Base-by-base conservation (phyloP, 2,888 invertebrate species). In the Unio pictorum region DNA sequence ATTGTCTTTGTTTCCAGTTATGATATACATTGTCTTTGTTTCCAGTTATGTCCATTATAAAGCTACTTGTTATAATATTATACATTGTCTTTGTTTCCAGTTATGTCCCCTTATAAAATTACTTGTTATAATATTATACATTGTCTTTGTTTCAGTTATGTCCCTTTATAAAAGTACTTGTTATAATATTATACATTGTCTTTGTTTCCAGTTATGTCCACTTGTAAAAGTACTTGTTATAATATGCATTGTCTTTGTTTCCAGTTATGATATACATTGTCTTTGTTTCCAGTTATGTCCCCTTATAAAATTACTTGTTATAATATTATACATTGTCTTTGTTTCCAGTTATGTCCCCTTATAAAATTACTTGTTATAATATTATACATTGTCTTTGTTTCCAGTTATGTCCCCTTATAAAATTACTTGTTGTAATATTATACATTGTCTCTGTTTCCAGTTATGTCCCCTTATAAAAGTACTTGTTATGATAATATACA, bases 11-110 rank as follows among this genome's bases (percentile, higher is more conserved):
- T 23, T 23, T 23, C 23, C 23, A 23, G 23, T 23, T 23, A 23
- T 23, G 23, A 23, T 45, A 15, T 11, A 45, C 45, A 45, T 45
- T 45, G 15, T 63, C 15, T 3, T 20, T 63, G 8, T 56, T 79
- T 74, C 6, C 80, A 88, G 89, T 11, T 15, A 4, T 45, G 15
- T 45, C 15, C 45, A 11, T 45, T 45, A 1, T 15, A 45, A 45
- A 45, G 15, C 45, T 15, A 45, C 45, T 45, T 45, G 45, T 15
- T 15, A 45, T 45, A 45, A 45, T 45, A 15, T 15, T 45, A 15
- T 11, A 45, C 45, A 45, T 45, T 45, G 15, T 63, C 15, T 3
- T 20, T 63, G 8, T 56, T 79, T 74, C 6, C 80, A 88, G 89
- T 11, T 15, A 4, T 45, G 15, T 45, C 15, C 15, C 45, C 45